Conservation (phyloP, 2,113 vertebrate genomes). For the Melospiza melodia region DNA sequence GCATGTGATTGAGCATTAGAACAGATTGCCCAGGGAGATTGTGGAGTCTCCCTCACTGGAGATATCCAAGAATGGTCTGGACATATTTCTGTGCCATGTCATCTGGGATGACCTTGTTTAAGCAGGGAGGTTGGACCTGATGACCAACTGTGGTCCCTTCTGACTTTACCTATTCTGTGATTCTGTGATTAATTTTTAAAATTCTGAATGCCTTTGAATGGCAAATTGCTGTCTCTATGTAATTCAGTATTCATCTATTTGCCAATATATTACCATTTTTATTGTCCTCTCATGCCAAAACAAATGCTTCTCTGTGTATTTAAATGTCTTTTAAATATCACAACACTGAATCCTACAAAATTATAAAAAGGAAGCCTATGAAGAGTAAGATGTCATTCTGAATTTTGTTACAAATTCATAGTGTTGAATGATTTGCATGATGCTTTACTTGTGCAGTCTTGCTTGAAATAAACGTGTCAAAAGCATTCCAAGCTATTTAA, state of each 20-base stretch:
- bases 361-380: background rate
- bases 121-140: background rate
- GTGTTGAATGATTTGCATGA: background rate
- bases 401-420: background rate
- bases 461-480: background rate
- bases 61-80: background rate
- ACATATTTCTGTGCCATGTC: background rate
- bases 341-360: background rate
- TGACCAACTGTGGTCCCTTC: background rate
- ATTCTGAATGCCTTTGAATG: background rate
- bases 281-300: background rate
- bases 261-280: background rate
- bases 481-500: background rate
- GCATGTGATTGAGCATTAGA: background rate
- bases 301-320: background rate
- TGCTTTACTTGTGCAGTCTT: background rate
- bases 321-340: constrained; percentile 16
- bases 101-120: background rate
- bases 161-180: background rate
- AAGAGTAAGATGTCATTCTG: background rate
- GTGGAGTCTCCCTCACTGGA: background rate
- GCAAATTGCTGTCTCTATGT: background rate
- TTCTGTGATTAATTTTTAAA: background rate
- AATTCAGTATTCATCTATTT: background rate
- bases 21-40: background rate